Evolutionary conservation across 2,797 vertebrate genomes (phyloP).

Genomic region (Brotogeris chrysoptera): DNA sequence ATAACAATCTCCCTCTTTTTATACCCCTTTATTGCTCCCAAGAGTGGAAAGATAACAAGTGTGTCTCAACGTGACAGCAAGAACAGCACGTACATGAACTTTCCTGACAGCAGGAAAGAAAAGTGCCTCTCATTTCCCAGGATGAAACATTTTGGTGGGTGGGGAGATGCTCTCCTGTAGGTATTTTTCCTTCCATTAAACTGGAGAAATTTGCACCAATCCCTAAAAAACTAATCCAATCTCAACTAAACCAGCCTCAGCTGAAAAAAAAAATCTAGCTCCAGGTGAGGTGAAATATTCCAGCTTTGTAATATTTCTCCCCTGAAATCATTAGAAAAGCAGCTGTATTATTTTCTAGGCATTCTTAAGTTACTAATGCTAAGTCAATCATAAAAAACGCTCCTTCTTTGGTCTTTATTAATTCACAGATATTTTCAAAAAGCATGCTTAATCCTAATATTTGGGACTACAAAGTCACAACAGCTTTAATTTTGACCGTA

Average conservation of each 20-base stretch:
- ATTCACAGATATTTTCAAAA: not conserved
- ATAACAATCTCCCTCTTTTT: not conserved
- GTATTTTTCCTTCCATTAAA: not conserved
- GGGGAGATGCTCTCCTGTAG: not conserved
- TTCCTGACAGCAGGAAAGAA: not conserved
- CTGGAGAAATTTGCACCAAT: not conserved
- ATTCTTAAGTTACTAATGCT: not conserved
- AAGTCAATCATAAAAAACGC: not conserved
- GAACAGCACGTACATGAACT: not conserved
- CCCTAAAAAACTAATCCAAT: not conserved
- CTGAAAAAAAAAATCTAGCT: not conserved
- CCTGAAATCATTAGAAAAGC: not conserved
- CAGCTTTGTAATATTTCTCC: not conserved
- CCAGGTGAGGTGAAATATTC: not conserved
- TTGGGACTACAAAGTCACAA: not conserved
- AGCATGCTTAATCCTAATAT: not conserved
- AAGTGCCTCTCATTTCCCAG: not conserved
- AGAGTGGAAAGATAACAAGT: accelerated
- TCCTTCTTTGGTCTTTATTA: not conserved
- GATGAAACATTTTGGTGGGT: not conserved
- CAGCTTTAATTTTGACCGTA: not conserved
- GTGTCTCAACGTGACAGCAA: not conserved
- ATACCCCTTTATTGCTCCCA: not conserved
- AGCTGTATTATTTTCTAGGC: not conserved
- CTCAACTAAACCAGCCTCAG: not conserved